Base-by-base conservation (phyloP, 64 coral and sea anemone genomes). In the Montipora foliosa region DNA sequence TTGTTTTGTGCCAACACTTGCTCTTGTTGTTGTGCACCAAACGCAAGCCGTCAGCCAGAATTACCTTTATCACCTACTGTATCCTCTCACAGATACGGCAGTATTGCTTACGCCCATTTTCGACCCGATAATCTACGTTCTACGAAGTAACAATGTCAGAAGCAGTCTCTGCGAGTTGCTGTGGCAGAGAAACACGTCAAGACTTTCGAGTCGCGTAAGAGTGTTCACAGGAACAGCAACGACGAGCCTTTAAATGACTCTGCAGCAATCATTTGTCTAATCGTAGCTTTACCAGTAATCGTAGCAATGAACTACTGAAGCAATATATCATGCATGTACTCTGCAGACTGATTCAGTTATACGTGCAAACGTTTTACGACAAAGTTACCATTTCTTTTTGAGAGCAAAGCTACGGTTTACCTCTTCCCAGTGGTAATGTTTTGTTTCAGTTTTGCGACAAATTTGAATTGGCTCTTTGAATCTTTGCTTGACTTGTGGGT, bases 51-150 rank as follows among this genome's bases (percentile, higher is more conserved):
- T 88, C 15, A 89, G 76, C 47, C 13, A 48, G 21, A 78, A 90
- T 48, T 85, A 79, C n/a, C 64, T 96, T 5, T 93, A 79, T 71
- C 95, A 96, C n/a, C 22, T 96, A 68, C 21, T 96, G 17, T 93
- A 96, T 19, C 95, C 95, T 58, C 74, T 96, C 11, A 90, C 95
- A 20, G 91, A 96, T 11, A 79, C 87, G 4, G 90, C 91, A 5
- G 86, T 88, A 6, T 14, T 96, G 79, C 67, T 96, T 1, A 96
- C 83, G 37, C 93, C 95, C 15, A 77, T 87, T 17, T 79, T 89
- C 16, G 93, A 96, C 45, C 95, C 95, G 1, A 69, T 96, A 8
- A 90, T 96, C 51, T 96, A 96, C 69, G 91, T 96, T 4, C 89
- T 92, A 13, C 91, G 91, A 86, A 93, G 87, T 58, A 89, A 61